These are phyloP conservation scores for Dasysyrphus tricinctus DNA, from an alignment of 2,888 invertebrate genomes.

Conservation along the genomic window DNA sequence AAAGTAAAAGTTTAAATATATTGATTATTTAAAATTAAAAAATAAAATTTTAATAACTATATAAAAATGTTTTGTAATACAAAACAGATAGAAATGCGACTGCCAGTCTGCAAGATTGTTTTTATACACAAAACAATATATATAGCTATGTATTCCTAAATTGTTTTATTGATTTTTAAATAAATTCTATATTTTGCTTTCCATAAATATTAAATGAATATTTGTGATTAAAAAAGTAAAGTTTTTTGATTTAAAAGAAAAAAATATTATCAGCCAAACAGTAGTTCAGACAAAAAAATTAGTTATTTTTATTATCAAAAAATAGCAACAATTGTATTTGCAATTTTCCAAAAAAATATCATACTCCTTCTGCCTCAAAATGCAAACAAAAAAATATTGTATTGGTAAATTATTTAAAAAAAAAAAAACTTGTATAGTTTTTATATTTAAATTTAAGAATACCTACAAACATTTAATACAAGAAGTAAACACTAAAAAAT, in stretches of 20 bases:
- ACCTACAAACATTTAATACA: conserved; percentile 56
- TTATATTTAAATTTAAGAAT: conserved; percentile 61
- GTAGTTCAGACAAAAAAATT: not conserved
- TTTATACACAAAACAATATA: conserved; percentile 43
- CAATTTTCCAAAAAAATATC: not conserved
- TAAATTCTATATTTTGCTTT: not conserved
- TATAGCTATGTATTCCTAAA: conserved; percentile 2
- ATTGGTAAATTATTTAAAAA: conserved; percentile 29
- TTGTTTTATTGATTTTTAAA: not conserved
- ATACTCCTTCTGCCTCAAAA: conserved; percentile 49
- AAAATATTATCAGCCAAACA: conserved; percentile 38
- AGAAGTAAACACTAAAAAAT: conserved; percentile 75
- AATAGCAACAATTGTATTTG: conserved; percentile 11
- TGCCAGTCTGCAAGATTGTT: conserved; percentile 64
- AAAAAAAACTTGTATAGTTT: conserved; percentile 49
- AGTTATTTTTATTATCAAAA: conserved; percentile 7
- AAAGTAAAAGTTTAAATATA: conserved; percentile 21
- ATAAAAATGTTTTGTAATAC: conserved; percentile 42
- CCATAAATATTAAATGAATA: not conserved
- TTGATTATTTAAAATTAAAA: conserved; percentile 29
- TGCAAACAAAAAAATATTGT: conserved; percentile 18
- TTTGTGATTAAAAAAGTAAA: not conserved
- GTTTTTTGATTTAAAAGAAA: conserved; percentile 4
- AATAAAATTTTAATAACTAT: conserved; percentile 13
- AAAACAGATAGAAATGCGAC: conserved; percentile 50